Percentiles rank a stretch among this genome's conserved stretches.
Evolutionary conservation across 2,888 invertebrate species (phyloP).

Genomic region (Nephrotoma appendiculata): DNA sequence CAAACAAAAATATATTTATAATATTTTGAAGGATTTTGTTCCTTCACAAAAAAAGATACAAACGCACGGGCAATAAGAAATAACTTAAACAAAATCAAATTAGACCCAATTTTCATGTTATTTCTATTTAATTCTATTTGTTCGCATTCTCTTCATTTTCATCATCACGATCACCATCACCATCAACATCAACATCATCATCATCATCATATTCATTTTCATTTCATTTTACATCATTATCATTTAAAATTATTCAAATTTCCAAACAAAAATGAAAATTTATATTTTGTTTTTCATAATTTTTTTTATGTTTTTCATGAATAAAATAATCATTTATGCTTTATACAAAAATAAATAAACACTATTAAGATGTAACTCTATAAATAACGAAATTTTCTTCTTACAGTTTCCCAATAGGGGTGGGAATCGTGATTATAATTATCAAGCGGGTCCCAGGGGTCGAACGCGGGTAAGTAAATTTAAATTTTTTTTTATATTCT

Average conservation of each 20-base stretch:
- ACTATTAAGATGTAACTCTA: neutral
- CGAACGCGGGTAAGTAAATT: constrained; percentile 40
- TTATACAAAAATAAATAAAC: neutral
- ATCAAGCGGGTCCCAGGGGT: constrained; percentile 25
- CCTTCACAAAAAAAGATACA: neutral
- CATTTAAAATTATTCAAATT: neutral
- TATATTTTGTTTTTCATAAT: neutral
- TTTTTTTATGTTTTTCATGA: neutral
- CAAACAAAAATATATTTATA: neutral
- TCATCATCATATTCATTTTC: neutral
- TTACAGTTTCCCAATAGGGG: constrained; percentile 21
- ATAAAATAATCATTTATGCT: neutral
- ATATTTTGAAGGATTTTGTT: neutral
- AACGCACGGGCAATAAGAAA: neutral
- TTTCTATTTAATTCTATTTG: neutral
- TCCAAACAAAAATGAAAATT: neutral
- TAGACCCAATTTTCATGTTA: neutral
- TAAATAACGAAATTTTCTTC: neutral
- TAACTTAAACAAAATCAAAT: neutral
- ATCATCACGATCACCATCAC: neutral
- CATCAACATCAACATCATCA: neutral
- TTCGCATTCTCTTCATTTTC: neutral
- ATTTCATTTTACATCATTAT: neutral
- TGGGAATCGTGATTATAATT: constrained; percentile 1
- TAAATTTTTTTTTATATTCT: too few relatives aligned